Base-by-base conservation (phyloP, 2,888 invertebrate genomes). In the Scotopteryx bipunctaria region DNA sequence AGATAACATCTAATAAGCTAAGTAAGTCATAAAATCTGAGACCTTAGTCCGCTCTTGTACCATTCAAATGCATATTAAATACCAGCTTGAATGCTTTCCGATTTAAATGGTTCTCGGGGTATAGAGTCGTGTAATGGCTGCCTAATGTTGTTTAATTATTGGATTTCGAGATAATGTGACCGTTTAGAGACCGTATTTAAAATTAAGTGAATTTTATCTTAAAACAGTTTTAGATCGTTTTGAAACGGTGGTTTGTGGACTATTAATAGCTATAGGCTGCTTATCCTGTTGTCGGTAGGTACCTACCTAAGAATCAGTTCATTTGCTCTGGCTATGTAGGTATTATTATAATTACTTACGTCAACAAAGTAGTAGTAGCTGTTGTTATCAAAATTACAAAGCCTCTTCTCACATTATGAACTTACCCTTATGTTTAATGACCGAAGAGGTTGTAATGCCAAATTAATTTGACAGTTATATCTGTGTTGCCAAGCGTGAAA, bases 1-100 rank as follows among this genome's bases (percentile, higher is more conserved):
- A 33, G 41, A 41, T 55, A 44, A 31, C 40, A 53, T 63, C 59
- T 38, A 63, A 55, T 59, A 63, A 66, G 63, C 67, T 66, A 68
- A 71, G 69, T 69, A 71, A 68, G 67, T 56, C 60, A 66, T 71
- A 64, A 71, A 69, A 58, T 42, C 11, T n/a, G 29, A 44, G 45
- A 35, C 49, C 46, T 45, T 40, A 47, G 50, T 47, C 52, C 27
- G 41, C 42, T 41, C 44, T 42, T 41, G 47, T 53, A 44, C 35
- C 16, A 36, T 25, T 49, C 33, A 44, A 48, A 44, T 45, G 35
- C 38, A 50, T 44, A 52, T 50, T 46, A 47, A 46, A 46, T 33
- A 42, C 44, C 33, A 15, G 35, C 46, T 55, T 37, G 5, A 27
- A 14, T 31, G 6, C 25, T 32, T 40, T 36, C 11, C 19, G 8